A percentile compares a stretch with the other conserved stretches of the same genome.
Evolutionary conservation across 2,797 vertebrate species (phyloP).

Genomic region (Siniperca scherzeri): DNA sequence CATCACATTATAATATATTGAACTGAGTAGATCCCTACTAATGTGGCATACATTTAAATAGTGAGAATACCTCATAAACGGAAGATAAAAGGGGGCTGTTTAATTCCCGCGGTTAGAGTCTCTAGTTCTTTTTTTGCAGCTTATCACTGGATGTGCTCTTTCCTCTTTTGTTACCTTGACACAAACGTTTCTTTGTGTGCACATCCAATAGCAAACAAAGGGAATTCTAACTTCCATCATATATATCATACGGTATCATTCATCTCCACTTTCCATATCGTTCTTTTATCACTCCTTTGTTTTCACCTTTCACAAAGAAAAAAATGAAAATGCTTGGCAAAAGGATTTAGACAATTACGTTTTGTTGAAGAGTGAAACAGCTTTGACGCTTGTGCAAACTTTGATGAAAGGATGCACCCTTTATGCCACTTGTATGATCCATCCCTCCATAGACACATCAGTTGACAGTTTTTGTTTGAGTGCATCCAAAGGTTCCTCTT

Average conservation of each 20-base stretch:
- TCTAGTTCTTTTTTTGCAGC: constrained; percentile 27
- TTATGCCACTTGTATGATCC: background rate
- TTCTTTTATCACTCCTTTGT: background rate
- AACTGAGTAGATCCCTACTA: constrained; percentile 77
- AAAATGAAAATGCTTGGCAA: background rate
- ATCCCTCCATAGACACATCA: background rate
- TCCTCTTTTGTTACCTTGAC: constrained; percentile 45
- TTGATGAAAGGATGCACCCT: background rate
- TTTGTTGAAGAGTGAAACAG: background rate
- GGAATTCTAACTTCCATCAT: constrained; percentile 7
- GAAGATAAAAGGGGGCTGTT: constrained; percentile 44
- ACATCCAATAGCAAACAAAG: constrained; percentile 20
- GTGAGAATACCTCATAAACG: constrained; percentile 61
- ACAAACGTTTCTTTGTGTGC: constrained; percentile 52
- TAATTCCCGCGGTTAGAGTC: constrained; percentile 30
- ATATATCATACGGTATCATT: background rate
- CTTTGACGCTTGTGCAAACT: background rate
- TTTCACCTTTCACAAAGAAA: background rate
- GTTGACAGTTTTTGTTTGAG: constrained; percentile 28
- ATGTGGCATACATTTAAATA: constrained; percentile 84
- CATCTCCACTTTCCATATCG: constrained; percentile 1
- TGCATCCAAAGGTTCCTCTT: constrained; percentile 2
- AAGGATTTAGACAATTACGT: background rate
- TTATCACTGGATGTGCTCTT: background rate
- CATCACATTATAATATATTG: constrained; percentile 87